These are phyloP conservation scores for rabbit (Oryctolagus cuniculus) DNA, from an alignment of 2,113 vertebrate species.

Conservation along the genomic window DNA sequence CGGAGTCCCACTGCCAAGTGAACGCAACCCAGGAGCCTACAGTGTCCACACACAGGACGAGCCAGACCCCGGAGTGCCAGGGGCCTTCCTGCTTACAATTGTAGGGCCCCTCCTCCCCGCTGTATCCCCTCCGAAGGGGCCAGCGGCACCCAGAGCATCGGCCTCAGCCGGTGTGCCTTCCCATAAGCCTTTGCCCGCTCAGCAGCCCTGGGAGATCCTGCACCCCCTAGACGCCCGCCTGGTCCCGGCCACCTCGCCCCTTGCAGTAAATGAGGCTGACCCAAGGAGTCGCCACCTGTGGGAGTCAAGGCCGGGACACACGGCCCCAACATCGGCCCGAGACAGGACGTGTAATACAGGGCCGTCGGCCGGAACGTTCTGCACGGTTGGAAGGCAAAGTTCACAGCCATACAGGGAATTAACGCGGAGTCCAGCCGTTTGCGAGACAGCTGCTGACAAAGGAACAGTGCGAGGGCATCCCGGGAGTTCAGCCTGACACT, in stretches of 20 bases:
- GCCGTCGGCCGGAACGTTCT: background rate
- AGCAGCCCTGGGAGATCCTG: background rate
- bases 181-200: background rate
- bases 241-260: background rate
- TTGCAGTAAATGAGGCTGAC: background rate
- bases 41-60: background rate
- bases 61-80: background rate
- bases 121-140: background rate
- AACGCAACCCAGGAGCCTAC: background rate
- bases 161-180: background rate
- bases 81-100: background rate
- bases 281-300: background rate
- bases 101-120: background rate
- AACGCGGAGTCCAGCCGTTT: background rate
- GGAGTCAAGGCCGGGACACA: constrained; percentile 34
- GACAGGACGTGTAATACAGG: background rate
- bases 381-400: constrained; percentile 46
- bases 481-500: background rate
- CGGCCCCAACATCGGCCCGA: background rate
- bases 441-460: constrained; percentile 54
- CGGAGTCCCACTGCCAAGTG: background rate
- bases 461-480: background rate
- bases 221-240: background rate
- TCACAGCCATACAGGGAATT: constrained; percentile 65
- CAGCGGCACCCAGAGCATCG: background rate